Evolutionary conservation across 1,140 invertebrate genomes (phyloP).

Genomic region (Notospermus geniculatus): DNA sequence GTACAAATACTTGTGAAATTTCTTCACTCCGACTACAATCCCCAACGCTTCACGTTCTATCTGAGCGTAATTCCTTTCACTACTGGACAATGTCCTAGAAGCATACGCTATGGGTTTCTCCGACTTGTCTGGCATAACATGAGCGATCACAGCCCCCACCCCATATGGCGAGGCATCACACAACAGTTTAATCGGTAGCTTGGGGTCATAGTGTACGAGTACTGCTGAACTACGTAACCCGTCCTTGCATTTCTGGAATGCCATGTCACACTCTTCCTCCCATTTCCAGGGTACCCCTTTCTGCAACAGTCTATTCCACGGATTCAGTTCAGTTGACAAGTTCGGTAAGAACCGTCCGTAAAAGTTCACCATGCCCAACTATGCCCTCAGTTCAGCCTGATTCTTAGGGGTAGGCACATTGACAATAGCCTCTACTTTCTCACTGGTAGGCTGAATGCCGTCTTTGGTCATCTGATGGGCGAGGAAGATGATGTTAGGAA

Average conservation of each 20-base stretch:
- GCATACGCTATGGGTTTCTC: slow-evolving; percentile 55
- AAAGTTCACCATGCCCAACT: slow-evolving; percentile 18
- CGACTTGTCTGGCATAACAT: slow-evolving; percentile 29
- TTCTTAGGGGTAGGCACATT: background rate
- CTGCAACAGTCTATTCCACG: slow-evolving; percentile 16
- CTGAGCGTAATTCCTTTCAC: slow-evolving; percentile 59
- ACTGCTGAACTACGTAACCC: slow-evolving; percentile 18
- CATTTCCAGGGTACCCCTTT: slow-evolving; percentile 18
- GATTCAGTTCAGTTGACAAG: slow-evolving; percentile 14
- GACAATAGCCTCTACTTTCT: slow-evolving; percentile 1
- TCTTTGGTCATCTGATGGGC: background rate
- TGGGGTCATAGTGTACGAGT: slow-evolving; percentile 36
- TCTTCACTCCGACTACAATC: slow-evolving; percentile 56
- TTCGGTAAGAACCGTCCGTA: slow-evolving; percentile 23
- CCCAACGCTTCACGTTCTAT: slow-evolving; percentile 60
- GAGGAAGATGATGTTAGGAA: background rate
- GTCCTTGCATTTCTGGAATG: slow-evolving; percentile 13
- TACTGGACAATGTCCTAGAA: slow-evolving; percentile 48
- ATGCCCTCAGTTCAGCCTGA: slow-evolving; percentile 6
- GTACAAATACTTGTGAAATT: slow-evolving; percentile 60
- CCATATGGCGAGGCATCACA: slow-evolving; percentile 42
- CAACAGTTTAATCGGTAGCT: slow-evolving; percentile 28
- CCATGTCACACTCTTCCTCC: slow-evolving; percentile 12
- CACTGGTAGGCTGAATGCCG: background rate
- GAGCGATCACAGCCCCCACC: slow-evolving; percentile 42